Evolutionary conservation across 2,797 vertebrate species (phyloP).

Genomic region (Oreochromis grahami): DNA sequence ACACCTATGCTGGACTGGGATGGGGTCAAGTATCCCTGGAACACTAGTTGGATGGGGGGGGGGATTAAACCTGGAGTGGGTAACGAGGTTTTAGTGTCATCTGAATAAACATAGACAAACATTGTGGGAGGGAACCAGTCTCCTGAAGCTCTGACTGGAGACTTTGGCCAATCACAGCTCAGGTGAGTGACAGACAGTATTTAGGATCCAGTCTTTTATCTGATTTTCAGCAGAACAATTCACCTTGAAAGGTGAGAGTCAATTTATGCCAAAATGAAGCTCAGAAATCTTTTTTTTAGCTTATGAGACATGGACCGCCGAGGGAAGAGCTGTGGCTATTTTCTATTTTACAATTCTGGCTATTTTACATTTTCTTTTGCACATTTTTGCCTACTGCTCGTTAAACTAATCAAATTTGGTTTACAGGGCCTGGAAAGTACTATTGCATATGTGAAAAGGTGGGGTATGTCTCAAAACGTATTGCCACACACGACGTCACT

Average conservation of each 20-base stretch:
- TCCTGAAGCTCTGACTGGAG: neutral
- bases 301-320: neutral
- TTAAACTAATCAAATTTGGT: neutral
- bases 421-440: neutral
- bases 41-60: neutral
- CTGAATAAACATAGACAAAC: neutral
- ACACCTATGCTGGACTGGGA: neutral
- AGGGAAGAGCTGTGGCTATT: neutral
- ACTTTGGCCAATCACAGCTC: neutral
- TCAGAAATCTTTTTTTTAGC: neutral
- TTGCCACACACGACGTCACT: accelerated
- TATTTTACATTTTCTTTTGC: neutral
- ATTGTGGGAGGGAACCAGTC: neutral
- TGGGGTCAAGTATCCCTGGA: neutral
- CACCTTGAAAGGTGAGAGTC: neutral
- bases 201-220: neutral
- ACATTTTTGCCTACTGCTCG: neutral
- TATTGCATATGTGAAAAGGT: neutral
- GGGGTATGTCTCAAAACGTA: neutral
- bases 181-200: neutral
- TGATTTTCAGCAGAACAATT: neutral
- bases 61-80: neutral
- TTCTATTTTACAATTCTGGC: neutral
- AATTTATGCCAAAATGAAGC: neutral
- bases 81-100: neutral